Evolutionary conservation across 2,888 invertebrate species (phyloP).

Genomic region (Norana najaformis): DNA sequence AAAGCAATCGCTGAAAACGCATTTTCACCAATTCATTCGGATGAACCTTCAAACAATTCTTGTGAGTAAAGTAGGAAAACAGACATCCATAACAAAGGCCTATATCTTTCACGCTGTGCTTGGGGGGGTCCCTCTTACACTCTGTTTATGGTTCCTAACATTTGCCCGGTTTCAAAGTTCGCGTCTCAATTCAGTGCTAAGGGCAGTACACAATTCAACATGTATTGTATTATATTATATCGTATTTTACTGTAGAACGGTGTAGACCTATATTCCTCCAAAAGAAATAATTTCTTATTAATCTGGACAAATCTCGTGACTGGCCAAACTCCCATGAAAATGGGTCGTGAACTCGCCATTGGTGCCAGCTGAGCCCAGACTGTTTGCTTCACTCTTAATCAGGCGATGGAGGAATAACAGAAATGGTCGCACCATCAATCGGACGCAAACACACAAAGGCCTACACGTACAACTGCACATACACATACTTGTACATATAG

Average conservation of each 20-base stretch:
- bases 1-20: not conserved
- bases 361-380: not conserved
- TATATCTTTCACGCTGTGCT: not conserved
- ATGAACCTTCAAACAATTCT: not conserved
- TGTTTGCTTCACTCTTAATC: not conserved
- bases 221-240: too few species aligned
- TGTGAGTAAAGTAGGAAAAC: not conserved
- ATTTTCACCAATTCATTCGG: not conserved
- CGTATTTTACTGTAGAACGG: too few species aligned
- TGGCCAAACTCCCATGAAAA: not conserved
- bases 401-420: not conserved
- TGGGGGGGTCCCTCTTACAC: not conserved
- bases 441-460: not conserved
- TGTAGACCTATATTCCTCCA: not conserved
- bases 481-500: not conserved
- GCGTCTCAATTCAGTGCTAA: too few species aligned
- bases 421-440: not conserved
- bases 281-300: not conserved
- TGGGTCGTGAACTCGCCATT: not conserved
- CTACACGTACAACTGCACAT: not conserved
- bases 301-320: not conserved
- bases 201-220: too few species aligned
- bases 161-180: too few species aligned
- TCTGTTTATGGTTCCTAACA: too few species aligned
- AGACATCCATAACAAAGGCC: not conserved